Percentiles rank a stretch among this genome's conserved stretches.
phyloP scores from a whole-genome alignment of 2,113 vertebrate species.

The Ranitomeya variabilis region DNA sequence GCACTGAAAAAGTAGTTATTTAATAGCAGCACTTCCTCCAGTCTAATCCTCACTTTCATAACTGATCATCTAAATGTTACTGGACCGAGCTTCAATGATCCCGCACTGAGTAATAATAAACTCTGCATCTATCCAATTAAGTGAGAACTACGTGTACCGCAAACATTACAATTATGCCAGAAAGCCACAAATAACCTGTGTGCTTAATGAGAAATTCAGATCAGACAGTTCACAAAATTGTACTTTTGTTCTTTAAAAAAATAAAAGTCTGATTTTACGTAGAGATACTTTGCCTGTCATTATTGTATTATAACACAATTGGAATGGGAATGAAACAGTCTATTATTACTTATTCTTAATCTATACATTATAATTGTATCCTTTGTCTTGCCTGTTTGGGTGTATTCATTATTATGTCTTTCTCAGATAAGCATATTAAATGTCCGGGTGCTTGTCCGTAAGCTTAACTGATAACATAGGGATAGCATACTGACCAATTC shows the following conservation, averaged over 20 bases:
- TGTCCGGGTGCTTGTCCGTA: too few species aligned
- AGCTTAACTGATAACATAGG: too few species aligned
- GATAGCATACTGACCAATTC: too few species aligned
- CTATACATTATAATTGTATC: neutral
- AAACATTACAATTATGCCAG: slow-evolving; percentile 47
- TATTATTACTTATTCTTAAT: neutral
- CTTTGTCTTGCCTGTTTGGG: neutral
- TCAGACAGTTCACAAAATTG: neutral
- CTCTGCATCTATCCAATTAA: slow-evolving; percentile 47
- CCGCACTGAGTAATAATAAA: slow-evolving; percentile 49
- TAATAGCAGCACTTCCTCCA: slow-evolving; percentile 34
- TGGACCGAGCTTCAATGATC: slow-evolving; percentile 45
- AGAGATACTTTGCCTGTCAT: neutral
- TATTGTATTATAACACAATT: neutral
- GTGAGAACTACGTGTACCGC: slow-evolving; percentile 30
- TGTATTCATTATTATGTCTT: neutral
- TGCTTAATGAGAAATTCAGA: slow-evolving; percentile 26
- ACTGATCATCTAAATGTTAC: slow-evolving; percentile 38
- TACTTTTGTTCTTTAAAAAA: neutral
- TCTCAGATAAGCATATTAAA: too few species aligned
- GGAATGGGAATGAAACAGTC: neutral
- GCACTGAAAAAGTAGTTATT: neutral
- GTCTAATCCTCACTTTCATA: slow-evolving; percentile 28
- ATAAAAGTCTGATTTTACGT: neutral
- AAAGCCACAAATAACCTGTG: slow-evolving; percentile 20